phyloP scores from a whole-genome alignment of 2,888 invertebrate species.

The Tiphia femorata region DNA sequence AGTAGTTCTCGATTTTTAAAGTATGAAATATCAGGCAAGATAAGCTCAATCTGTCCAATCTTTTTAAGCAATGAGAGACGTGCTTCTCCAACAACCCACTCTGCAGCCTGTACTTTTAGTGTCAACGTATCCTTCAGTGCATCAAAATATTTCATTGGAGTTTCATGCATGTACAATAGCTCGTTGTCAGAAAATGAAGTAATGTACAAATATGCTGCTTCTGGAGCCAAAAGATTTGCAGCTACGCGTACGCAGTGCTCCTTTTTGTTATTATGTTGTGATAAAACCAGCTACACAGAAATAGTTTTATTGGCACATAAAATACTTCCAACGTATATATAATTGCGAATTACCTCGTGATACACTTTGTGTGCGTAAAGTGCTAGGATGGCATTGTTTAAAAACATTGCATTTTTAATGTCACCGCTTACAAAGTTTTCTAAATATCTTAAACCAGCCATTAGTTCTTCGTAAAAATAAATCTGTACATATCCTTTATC shows the following conservation, averaged over 20 bases:
- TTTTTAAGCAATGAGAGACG: slow-evolving; percentile 37
- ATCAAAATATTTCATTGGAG: too few species aligned
- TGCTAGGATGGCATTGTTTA: slow-evolving; percentile 49
- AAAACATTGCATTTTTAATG: slow-evolving; percentile 7
- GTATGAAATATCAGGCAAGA: slow-evolving; percentile 36
- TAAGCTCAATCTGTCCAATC: slow-evolving; percentile 37
- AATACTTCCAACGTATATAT: neutral
- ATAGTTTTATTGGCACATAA: slow-evolving; percentile 1
- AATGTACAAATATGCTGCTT: slow-evolving; percentile 49
- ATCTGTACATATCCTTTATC: slow-evolving; percentile 36
- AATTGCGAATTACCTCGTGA: slow-evolving; percentile 35
- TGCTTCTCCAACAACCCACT: slow-evolving; percentile 35
- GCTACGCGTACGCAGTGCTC: slow-evolving; percentile 44
- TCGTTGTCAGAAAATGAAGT: slow-evolving; percentile 45
- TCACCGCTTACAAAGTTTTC: slow-evolving; percentile 15
- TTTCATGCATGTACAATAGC: slow-evolving; percentile 34
- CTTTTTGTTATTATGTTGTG: slow-evolving; percentile 29
- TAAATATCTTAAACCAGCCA: slow-evolving; percentile 29
- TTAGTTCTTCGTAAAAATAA: slow-evolving; percentile 41
- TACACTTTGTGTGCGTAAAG: slow-evolving; percentile 49
- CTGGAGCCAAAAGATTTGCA: slow-evolving; percentile 35
- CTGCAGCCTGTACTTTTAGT: slow-evolving; percentile 18
- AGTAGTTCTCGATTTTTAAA: too few species aligned
- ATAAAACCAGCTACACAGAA: slow-evolving; percentile 39
- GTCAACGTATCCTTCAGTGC: slow-evolving; percentile 44